Percentiles rank a stretch among this genome's conserved stretches.
Conservation (phyloP, 2,797 vertebrate species). For the Propithecus perrieri region DNA sequence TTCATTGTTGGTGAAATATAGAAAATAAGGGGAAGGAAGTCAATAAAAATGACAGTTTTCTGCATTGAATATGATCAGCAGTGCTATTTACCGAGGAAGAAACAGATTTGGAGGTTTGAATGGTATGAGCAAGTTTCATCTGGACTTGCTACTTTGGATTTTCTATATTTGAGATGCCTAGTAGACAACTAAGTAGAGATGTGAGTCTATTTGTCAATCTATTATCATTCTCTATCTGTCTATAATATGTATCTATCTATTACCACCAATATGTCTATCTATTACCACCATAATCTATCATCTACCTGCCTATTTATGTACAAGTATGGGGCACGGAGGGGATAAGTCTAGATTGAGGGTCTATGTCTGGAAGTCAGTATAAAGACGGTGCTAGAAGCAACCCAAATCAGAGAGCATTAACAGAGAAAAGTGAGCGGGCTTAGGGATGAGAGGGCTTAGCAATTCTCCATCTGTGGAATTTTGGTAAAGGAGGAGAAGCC, state of each 20-base stretch:
- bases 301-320: background rate
- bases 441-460: background rate
- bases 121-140: background rate
- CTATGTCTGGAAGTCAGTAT: background rate
- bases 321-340: background rate
- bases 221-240: background rate
- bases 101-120: background rate
- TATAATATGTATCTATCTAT: background rate
- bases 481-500: background rate
- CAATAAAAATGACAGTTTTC: background rate
- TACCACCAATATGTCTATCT: too few relatives aligned
- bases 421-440: background rate
- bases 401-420: background rate
- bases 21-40: background rate
- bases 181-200: background rate
- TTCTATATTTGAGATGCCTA: background rate
- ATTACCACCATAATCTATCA: background rate
- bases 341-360: background rate
- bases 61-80: background rate
- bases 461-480: background rate
- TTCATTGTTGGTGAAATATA: background rate
- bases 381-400: background rate
- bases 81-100: background rate
- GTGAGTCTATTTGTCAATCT: background rate
- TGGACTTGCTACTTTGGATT: conserved; percentile 6